These are phyloP conservation scores for Subacronicta megacephala DNA, from an alignment of 2,888 invertebrate species.

Conservation along the genomic window DNA sequence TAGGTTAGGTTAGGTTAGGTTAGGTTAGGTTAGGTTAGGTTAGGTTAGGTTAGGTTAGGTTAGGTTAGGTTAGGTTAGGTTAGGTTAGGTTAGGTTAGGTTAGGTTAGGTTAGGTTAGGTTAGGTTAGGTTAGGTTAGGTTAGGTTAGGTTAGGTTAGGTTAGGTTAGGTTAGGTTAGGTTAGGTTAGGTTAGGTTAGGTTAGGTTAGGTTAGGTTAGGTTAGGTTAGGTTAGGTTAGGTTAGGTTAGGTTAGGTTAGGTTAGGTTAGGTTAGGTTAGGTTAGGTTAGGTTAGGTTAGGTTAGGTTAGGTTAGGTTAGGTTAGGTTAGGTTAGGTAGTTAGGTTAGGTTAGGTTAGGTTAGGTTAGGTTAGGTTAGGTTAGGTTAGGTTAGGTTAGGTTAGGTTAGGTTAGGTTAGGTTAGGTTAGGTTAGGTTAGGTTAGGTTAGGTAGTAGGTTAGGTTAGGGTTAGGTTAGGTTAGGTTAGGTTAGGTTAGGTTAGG, in stretches of 20 bases:
- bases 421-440: too few species aligned
- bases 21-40: slow-evolving; percentile 42
- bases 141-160: slow-evolving; percentile 38
- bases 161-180: slow-evolving; percentile 1
- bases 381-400: slow-evolving; percentile 30
- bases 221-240: slow-evolving; percentile 7
- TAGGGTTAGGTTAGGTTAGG: too few species aligned
- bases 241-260: slow-evolving; percentile 6
- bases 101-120: slow-evolving; percentile 19
- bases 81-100: slow-evolving; percentile 31
- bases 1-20: slow-evolving; percentile 17
- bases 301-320: slow-evolving; percentile 46
- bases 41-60: slow-evolving; percentile 47
- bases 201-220: slow-evolving; percentile 24
- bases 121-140: slow-evolving; percentile 38
- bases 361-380: slow-evolving; percentile 20
- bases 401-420: slow-evolving; percentile 39
- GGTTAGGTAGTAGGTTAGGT: neutral
- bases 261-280: slow-evolving; percentile 26
- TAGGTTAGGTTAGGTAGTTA: slow-evolving; percentile 18
- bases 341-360: slow-evolving; percentile 47
- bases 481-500: slow-evolving; percentile 50
- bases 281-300: slow-evolving; percentile 41
- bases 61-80: slow-evolving; percentile 48
- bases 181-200: slow-evolving; percentile 17